phyloP scores from a whole-genome alignment of 2,888 invertebrate species.

The Scaptomyza parva region DNA sequence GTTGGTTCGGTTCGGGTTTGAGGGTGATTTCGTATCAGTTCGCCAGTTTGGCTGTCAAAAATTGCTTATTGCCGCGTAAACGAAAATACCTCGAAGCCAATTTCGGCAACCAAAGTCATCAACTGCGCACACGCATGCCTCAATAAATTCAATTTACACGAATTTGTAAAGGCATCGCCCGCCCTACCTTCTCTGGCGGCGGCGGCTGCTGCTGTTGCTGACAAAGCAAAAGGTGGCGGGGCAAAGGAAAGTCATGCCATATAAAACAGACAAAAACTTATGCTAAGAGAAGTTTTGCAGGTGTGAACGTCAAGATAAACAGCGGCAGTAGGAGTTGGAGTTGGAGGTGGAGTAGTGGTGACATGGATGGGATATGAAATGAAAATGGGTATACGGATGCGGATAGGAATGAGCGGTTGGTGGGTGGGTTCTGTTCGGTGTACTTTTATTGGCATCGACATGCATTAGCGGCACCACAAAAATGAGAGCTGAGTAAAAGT shows the following conservation, averaged over 20 bases:
- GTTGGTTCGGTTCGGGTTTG: neutral
- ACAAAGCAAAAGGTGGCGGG: neutral
- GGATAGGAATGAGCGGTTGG: constrained; percentile 1
- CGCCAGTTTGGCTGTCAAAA: constrained; percentile 36
- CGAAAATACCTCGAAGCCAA: constrained; percentile 71
- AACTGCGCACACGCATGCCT: constrained; percentile 78
- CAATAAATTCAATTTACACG: constrained; percentile 81
- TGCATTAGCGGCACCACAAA: constrained; percentile 76
- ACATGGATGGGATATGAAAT: constrained; percentile 1
- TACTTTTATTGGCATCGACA: constrained; percentile 75
- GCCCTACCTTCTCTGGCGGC: too few species aligned
- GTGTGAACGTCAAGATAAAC: constrained; percentile 78
- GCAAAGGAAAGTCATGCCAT: constrained; percentile 23
- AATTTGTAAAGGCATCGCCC: constrained; percentile 74
- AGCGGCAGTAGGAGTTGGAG: constrained; percentile 18
- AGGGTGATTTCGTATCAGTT: constrained; percentile 8
- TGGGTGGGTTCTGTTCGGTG: constrained; percentile 5
- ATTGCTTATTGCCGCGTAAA: constrained; percentile 54
- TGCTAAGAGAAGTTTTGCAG: constrained; percentile 68
- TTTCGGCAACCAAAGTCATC: constrained; percentile 77
- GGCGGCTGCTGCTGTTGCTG: too few species aligned
- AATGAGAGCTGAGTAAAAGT: constrained; percentile 63
- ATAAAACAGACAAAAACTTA: constrained; percentile 64
- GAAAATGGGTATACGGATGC: neutral
- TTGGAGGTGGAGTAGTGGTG: neutral